Conservation (phyloP, 2,113 vertebrate genomes). For the Zosterops lateralis region DNA sequence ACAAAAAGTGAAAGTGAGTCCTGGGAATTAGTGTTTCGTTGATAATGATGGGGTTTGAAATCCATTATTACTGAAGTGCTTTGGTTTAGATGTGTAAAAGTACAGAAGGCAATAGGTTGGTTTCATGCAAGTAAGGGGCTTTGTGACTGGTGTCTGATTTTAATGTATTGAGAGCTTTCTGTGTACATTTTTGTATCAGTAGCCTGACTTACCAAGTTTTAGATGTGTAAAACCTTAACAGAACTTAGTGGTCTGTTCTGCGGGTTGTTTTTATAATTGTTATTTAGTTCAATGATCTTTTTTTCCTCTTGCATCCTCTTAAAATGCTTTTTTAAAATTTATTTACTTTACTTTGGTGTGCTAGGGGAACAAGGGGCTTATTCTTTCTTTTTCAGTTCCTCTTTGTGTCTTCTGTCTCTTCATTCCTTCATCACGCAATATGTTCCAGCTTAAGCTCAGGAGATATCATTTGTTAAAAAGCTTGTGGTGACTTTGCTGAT, state of each 20-base stretch:
- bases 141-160: background rate
- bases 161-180: background rate
- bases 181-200: fast-evolving
- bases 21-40: background rate
- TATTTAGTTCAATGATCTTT: background rate
- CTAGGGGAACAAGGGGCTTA: background rate
- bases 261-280: background rate
- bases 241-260: background rate
- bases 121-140: background rate
- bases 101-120: background rate
- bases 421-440: background rate
- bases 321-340: background rate
- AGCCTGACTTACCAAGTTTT: background rate
- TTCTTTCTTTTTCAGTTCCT: background rate
- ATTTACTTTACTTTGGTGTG: background rate
- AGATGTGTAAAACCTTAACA: background rate
- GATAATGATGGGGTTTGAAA: background rate
- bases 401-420: background rate
- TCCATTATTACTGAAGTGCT: background rate
- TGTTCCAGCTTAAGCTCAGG: background rate
- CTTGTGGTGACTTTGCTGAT: background rate
- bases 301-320: background rate
- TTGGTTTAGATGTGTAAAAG: background rate
- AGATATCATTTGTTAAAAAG: fast-evolving
- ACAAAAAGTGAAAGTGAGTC: background rate